Evolutionary conservation across 2,797 vertebrate species (phyloP), one percentile per base, ranked within the genome.

Genomic region (Propithecus deckenii): DNA sequence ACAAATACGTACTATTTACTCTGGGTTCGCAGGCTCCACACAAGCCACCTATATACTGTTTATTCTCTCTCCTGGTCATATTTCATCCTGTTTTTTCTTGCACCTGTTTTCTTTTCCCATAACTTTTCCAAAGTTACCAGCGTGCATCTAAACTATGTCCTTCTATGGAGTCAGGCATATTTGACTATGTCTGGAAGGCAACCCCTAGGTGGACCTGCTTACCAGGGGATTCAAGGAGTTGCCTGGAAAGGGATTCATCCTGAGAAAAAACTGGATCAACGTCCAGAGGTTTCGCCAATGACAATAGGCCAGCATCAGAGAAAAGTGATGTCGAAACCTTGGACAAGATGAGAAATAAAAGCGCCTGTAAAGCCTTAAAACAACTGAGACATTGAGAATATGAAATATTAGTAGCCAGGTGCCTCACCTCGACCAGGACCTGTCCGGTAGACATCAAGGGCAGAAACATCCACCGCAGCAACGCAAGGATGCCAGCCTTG

Each of bases 311-410:
- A 81, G 43, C 35, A 28, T 30, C 22, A 61, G 67, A 52, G 32
- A 92, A 59, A 32, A 61, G 11, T 23, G 72, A 13, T 46, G 30
- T 32, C 25, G 25, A 72, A 71, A 80, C 28, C 59, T 71, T 15
- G n/a, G 38, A 38, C 23, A 85, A 55, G 32, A 30, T 35, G 32
- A 97, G 69, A 89, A 65, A 81, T 57, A 75, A 59, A 28, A 75
- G 28, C 18, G 11, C 7, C 52, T 15, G 9, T 17, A 41, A 75
- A 32, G 18, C 25, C 22, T 81, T 76, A 7, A 71, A 46, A 65
- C 55, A 88, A 69, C 7, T n/a, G 46, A 69, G 14, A 14, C 50
- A 41, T 15, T 38, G 86, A 74, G 83, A 35, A 18, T 6, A n/a
- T 10, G 35, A 87, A 38, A 22, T 12, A 5, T 3, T 57, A 74